These are phyloP conservation scores for Paragorgia papillata DNA, from an alignment of 92 coral and sea anemone species.

Conservation along the genomic window DNA sequence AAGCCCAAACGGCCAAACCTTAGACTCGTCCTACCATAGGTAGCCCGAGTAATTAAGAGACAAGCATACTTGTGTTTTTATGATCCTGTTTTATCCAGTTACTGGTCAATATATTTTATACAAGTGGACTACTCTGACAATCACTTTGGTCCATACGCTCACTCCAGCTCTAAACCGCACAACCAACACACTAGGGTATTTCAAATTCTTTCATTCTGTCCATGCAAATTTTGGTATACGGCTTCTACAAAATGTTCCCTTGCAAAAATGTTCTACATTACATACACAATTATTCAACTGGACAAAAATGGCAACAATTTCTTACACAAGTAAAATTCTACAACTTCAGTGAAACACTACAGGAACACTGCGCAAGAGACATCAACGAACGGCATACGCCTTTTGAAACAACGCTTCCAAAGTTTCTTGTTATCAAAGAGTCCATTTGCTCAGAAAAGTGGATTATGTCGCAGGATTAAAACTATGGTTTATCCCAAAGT, in stretches of 20 bases:
- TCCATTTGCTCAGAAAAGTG: conserved; percentile 33
- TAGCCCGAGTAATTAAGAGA: too few relatives aligned
- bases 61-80: too few relatives aligned
- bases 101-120: conserved; percentile 12
- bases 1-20: too few relatives aligned
- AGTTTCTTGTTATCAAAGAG: conserved; percentile 21
- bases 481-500: conserved; percentile 66
- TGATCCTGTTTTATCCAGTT: conserved; percentile 46
- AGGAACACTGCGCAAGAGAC: background rate
- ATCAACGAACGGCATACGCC: background rate
- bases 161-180: too few relatives aligned
- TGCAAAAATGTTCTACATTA: conserved; percentile 9
- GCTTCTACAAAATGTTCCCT: conserved; percentile 6
- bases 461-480: conserved; percentile 18
- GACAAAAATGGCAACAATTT: background rate
- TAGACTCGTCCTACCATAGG: too few relatives aligned
- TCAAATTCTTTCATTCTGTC: background rate
- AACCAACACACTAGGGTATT: too few relatives aligned
- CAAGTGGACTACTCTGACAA: conserved; percentile 28
- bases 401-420: conserved; percentile 7
- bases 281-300: background rate
- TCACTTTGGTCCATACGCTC: background rate
- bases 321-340: conserved; percentile 4
- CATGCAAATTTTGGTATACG: background rate
- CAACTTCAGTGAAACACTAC: background rate